Base-by-base conservation (phyloP, 2,888 invertebrate species). In the Andrena fulva region DNA sequence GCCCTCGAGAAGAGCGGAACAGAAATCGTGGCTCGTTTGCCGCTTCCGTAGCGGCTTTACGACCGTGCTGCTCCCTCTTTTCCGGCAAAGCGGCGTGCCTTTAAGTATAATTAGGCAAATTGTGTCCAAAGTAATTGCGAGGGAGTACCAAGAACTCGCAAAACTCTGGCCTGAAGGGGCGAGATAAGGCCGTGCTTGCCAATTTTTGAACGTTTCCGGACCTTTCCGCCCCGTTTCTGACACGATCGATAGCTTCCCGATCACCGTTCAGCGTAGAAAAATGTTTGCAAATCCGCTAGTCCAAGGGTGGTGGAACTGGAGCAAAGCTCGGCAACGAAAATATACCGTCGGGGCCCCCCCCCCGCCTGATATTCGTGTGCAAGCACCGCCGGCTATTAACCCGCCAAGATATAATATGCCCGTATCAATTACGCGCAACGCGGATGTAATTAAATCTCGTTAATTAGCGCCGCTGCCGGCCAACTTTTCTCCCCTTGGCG, bases 101-200 rank as follows among this genome's bases (percentile, higher is more conserved):
- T 48, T 48, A 10, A 71, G 71, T 66, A 50, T 83, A 86, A 86
- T 84, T 84, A 85, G 80, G 75, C 71, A 82, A 81, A 84, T 84
- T 64, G 75, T 67, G 76, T 59, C 42, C 72, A 7, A 77, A 80
- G 72, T 80, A 76, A 79, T 77, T 67, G 66, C 64, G 59, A 72
- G 52, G 68, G 72, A 73, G 69, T 33, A 71, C 52, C 63, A 24
- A 69, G 31, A 75, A 48, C 70, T 59, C n/a, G 63, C 50, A 16
- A 64, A 69, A 63, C 69, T 63, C 42, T 24, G 77, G 71, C 52
- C 77, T 54, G 70, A 24, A 52, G 5, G 67, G 56, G 35, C 59
- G 68, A 77, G 52, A 81, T 62, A 62, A 35, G 62, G 33, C 31
- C 35, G 48, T 52, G 54, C 33, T 31, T 16, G 64, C 52, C 35